phyloP scores from a whole-genome alignment of 1,140 invertebrate species.

The Polypedilum vanderplanki region DNA sequence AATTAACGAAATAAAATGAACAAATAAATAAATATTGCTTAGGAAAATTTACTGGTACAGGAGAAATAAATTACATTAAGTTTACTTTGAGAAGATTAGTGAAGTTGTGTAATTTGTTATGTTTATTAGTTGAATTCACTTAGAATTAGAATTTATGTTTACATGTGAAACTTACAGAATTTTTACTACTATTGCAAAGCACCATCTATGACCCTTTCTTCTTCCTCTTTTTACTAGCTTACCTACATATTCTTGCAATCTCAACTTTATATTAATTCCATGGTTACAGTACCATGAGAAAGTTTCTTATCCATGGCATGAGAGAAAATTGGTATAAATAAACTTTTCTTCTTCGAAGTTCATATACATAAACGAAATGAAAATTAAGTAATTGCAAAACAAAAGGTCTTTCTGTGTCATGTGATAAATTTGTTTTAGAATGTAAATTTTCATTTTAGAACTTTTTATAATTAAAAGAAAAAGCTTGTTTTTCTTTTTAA shows the following conservation, averaged over 20 bases:
- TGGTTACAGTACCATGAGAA: background rate
- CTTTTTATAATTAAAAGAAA: too few species aligned
- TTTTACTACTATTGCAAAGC: background rate
- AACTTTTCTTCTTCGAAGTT: background rate
- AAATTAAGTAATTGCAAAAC: background rate
- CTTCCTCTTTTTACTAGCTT: background rate
- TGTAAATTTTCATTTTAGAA: too few species aligned
- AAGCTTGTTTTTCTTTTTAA: too few species aligned
- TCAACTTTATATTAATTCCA: background rate
- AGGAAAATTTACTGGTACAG: slow-evolving; percentile 21
- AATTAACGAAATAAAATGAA: slow-evolving; percentile 24
- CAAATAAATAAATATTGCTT: slow-evolving; percentile 29
- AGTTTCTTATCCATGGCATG: background rate
- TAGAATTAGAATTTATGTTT: slow-evolving; percentile 27
- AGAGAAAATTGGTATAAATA: background rate
- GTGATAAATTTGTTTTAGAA: too few species aligned
- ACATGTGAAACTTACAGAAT: slow-evolving; percentile 23
- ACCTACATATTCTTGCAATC: background rate
- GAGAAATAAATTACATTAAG: slow-evolving; percentile 29
- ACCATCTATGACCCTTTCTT: slow-evolving; percentile 17
- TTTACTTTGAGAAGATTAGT: slow-evolving; percentile 27
- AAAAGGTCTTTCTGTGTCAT: background rate
- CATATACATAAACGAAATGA: slow-evolving; percentile 1
- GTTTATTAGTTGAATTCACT: slow-evolving; percentile 7
- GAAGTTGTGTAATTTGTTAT: slow-evolving; percentile 24